phyloP scores from a whole-genome alignment of 2,888 invertebrate genomes.

The Pollenia griseotomentosa region DNA sequence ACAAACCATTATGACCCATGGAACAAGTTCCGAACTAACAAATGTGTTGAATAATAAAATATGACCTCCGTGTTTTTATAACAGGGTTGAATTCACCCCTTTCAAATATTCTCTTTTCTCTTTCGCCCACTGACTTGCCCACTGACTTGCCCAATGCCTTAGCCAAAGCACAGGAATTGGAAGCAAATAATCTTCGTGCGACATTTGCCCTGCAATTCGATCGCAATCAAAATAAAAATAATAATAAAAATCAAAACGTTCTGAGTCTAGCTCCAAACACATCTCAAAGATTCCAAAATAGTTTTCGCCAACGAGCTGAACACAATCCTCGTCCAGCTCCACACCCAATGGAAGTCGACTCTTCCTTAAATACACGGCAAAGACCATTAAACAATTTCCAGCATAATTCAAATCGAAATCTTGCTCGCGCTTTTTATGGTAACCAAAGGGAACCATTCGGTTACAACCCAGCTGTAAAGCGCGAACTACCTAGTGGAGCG shows the following conservation, averaged over 20 bases:
- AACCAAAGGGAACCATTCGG: no score
- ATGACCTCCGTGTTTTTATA: background rate
- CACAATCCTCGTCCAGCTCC: background rate
- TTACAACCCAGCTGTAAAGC: no score
- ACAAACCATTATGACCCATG: constrained; percentile 13
- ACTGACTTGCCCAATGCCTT: no score
- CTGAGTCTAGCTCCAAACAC: background rate
- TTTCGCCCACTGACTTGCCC: no score
- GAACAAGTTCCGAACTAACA: background rate
- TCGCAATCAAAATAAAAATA: background rate
- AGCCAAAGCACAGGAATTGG: no score
- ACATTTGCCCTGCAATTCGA: constrained; percentile 55
- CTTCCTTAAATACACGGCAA: background rate
- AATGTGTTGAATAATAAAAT: background rate
- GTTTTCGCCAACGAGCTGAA: background rate
- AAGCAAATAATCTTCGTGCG: constrained; percentile 39
- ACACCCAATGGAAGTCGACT: constrained; percentile 5
- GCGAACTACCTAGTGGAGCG: no score
- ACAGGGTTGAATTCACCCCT: background rate
- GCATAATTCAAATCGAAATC: background rate
- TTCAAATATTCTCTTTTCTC: background rate
- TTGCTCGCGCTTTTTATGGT: no score
- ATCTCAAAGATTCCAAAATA: background rate
- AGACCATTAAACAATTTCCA: background rate
- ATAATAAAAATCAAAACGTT: background rate